Evolutionary conservation across 2,888 invertebrate genomes (phyloP).

Genomic region (Apotomis betuletana): DNA sequence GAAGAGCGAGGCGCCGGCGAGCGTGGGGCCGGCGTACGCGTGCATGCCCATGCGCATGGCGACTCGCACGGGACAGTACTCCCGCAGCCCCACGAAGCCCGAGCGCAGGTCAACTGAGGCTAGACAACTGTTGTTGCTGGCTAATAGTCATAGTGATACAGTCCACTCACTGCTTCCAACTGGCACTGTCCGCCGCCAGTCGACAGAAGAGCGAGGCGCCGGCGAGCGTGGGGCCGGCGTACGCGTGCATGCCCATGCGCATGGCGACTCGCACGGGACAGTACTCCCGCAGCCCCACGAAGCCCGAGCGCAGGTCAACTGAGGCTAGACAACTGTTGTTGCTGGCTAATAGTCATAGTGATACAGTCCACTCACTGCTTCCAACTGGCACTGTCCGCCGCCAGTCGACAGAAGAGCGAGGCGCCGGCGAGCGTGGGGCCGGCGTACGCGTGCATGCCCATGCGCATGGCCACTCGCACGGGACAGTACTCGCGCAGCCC

Average conservation of each 20-base stretch:
- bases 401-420: constrained; percentile 70
- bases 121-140: constrained; percentile 94
- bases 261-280: constrained; percentile 86
- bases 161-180: constrained; percentile 52
- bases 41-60: constrained; percentile 88
- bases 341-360: constrained; percentile 58
- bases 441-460: constrained; percentile 91
- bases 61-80: constrained; percentile 88
- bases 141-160: too few species aligned
- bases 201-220: constrained; percentile 81
- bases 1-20: constrained; percentile 85
- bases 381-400: constrained; percentile 53
- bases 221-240: constrained; percentile 88
- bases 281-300: constrained; percentile 87
- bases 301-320: constrained; percentile 95
- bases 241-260: constrained; percentile 91
- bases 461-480: constrained; percentile 86
- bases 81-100: constrained; percentile 88
- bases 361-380: constrained; percentile 29
- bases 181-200: constrained; percentile 48
- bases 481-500: constrained; percentile 86
- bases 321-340: constrained; percentile 97
- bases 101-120: constrained; percentile 95
- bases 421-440: constrained; percentile 88
- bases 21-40: constrained; percentile 90